phyloP scores from a whole-genome alignment of 2,113 vertebrate genomes.

The Coptodon bakossiorum region DNA sequence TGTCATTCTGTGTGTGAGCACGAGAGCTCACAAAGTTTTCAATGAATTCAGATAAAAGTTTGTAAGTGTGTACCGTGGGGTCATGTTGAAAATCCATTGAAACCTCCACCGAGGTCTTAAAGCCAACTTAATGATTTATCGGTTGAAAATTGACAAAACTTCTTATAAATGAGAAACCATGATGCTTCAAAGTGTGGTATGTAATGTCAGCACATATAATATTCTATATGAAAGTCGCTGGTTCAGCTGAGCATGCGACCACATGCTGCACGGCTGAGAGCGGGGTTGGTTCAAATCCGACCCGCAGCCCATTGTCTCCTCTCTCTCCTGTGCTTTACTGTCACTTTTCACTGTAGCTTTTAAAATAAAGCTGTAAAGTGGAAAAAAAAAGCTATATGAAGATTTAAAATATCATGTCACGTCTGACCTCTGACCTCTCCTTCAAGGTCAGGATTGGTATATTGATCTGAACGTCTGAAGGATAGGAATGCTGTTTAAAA shows the following conservation, averaged over 20 bases:
- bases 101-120: neutral
- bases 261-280: neutral
- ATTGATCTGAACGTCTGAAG: neutral
- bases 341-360: neutral
- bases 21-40: neutral
- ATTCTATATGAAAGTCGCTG: neutral
- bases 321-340: neutral
- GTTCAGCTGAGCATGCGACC: neutral
- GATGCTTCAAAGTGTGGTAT: neutral
- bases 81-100: neutral
- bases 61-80: neutral
- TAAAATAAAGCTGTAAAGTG: neutral
- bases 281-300: neutral
- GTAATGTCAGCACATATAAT: neutral
- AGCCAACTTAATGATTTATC: neutral
- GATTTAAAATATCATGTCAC: rapidly evolving
- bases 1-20: neutral
- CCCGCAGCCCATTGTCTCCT: neutral
- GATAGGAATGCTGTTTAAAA: neutral
- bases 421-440: neutral
- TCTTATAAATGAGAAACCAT: neutral
- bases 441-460: neutral
- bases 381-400: neutral
- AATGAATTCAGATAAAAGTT: neutral
- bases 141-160: neutral